Evolutionary conservation across 2,113 vertebrate species (phyloP), one percentile per base, ranked within the genome.

Genomic region (Helogale parvula): DNA sequence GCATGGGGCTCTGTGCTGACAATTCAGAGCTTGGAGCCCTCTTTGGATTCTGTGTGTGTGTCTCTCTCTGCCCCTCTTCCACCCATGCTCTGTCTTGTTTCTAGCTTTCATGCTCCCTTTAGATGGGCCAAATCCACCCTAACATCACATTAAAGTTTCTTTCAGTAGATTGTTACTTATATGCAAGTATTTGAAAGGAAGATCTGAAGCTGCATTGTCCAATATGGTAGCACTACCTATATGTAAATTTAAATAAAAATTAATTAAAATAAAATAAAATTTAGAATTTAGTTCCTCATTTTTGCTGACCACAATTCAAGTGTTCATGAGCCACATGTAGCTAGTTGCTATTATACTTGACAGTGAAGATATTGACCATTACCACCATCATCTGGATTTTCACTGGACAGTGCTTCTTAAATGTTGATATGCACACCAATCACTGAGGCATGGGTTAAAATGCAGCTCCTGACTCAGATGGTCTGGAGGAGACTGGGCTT

Each of bases 191-290:
- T 63, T 88, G 10, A 76, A 31, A 90, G 16, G 2, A 27, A 76
- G 5, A 1, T 68, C 45, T 54, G 23, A 15, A 80, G 15, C 29
- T 57, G 16, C 38, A 47, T 47, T 94, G 17, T 79, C 50, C 19
- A 38, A 47, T 72, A 41, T 31, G 52, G 11, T 54, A 91, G 21
- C 15, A 85, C 12, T 45, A 45, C 3, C 23, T 15, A 57, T 14
- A 86, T n/a, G 19, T 82, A 4, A 21, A 54, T 45, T 94, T 69
- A 80, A 31, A 41, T 57, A 68, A 45, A 71, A 95, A 86, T 89
- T 41, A 87, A 91, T 66, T 60, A 79, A 90, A 57, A 66, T 63
- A 54, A 96, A 86, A 85, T 35, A 52, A 68, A 84, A 82, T 85
- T 33, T 71, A 66, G 57, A 33, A 33, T 68, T 27, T 52, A 31